Conservation (phyloP, 2,113 vertebrate genomes). For the Nesogale talazaci region DNA sequence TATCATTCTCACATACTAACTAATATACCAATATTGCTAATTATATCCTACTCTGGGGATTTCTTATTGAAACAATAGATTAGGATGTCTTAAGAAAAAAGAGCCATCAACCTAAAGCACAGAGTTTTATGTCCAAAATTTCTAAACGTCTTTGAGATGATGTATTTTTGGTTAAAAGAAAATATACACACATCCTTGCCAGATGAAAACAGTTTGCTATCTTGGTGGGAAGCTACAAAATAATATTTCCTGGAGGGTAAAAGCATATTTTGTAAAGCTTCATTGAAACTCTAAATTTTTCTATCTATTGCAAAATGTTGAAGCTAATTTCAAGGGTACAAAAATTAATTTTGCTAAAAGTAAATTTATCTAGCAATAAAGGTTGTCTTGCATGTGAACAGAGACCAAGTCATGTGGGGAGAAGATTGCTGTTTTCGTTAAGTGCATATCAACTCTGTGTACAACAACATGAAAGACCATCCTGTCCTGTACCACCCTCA, state of each 20-base stretch:
- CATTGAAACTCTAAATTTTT: slow-evolving; percentile 34
- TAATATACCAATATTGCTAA: too few relatives aligned
- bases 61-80: not conserved
- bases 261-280: not conserved
- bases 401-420: not conserved
- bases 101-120: not conserved
- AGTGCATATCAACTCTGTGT: not conserved
- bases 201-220: slow-evolving; percentile 56
- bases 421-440: not conserved
- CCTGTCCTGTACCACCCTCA: too few relatives aligned
- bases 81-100: slow-evolving; percentile 21
- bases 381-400: slow-evolving; percentile 38
- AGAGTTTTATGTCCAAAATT: not conserved
- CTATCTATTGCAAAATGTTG: slow-evolving; percentile 42
- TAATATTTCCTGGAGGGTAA: slow-evolving; percentile 51
- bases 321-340: slow-evolving; percentile 46
- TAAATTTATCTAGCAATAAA: slow-evolving; percentile 32
- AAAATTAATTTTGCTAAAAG: slow-evolving; percentile 39
- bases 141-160: slow-evolving; percentile 17
- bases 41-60: not conserved
- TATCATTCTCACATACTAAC: too few relatives aligned
- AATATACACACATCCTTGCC: slow-evolving; percentile 33
- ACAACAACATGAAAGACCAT: too few relatives aligned
- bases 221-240: slow-evolving; percentile 58
- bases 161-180: slow-evolving; percentile 14